Percentiles rank a stretch among this genome's conserved stretches.
Evolutionary conservation across 2,797 vertebrate species (phyloP).

Genomic region (Premnoplex brunnescens): DNA sequence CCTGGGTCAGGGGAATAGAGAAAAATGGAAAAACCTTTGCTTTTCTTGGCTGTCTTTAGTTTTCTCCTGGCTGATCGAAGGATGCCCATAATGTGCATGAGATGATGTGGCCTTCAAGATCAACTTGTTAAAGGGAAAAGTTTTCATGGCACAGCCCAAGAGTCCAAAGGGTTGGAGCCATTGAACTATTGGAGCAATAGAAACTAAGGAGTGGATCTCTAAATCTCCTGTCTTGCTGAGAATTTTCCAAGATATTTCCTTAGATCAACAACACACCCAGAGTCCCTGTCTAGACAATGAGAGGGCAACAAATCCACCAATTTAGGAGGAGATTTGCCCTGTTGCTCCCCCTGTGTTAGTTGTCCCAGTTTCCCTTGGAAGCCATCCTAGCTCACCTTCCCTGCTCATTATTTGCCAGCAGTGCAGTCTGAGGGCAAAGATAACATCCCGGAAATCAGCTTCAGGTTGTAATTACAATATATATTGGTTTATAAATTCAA

Average conservation of each 20-base stretch:
- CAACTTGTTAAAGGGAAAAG: not conserved
- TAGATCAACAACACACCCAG: not conserved
- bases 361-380: not conserved
- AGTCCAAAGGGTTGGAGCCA: not conserved
- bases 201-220: too few relatives aligned
- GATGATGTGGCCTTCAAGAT: not conserved
- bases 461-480: constrained; percentile 66
- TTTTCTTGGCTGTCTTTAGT: not conserved
- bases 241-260: not conserved
- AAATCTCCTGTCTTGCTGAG: not conserved
- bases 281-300: not conserved
- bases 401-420: constrained; percentile 37
- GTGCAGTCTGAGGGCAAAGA: not conserved
- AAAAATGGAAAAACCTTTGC: not conserved
- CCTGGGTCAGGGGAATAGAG: not conserved
- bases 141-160: not conserved
- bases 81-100: not conserved
- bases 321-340: not conserved
- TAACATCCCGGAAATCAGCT: constrained; percentile 63
- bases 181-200: not conserved
- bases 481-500: constrained; percentile 62
- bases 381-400: not conserved
- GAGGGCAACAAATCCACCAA: not conserved
- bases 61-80: not conserved
- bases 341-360: not conserved